Percentiles rank a stretch among this genome's conserved stretches.
Evolutionary conservation across 2,797 vertebrate genomes (phyloP).

Genomic region (Coendou prehensilis): DNA sequence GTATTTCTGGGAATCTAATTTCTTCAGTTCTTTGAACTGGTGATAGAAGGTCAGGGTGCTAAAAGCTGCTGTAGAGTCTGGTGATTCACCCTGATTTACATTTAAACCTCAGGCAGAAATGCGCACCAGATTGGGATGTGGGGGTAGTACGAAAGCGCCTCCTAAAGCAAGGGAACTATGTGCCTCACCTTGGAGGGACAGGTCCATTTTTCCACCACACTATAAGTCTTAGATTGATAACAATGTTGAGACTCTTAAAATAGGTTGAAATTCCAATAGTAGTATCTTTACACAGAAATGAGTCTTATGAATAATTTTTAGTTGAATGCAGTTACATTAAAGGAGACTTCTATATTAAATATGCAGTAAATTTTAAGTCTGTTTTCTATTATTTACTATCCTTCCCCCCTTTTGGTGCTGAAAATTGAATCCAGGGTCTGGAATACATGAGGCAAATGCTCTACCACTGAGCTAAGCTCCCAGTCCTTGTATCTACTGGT

Average conservation of each 20-base stretch:
- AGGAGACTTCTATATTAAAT: slow-evolving; percentile 10
- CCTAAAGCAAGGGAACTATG: slow-evolving; percentile 14
- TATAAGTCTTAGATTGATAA: neutral
- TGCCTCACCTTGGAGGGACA: neutral
- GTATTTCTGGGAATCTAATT: neutral
- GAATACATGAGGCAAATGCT: neutral
- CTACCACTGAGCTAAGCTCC: neutral
- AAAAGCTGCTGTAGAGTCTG: neutral
- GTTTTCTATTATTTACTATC: neutral
- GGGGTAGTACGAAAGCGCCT: neutral
- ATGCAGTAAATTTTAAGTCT: slow-evolving; percentile 58
- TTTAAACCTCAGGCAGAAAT: neutral
- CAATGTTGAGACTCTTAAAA: slow-evolving; percentile 36
- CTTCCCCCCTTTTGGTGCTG: neutral
- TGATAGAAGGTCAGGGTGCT: neutral
- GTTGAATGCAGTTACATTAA: slow-evolving; percentile 49
- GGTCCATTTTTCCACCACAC: neutral
- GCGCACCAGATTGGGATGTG: neutral
- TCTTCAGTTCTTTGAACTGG: slow-evolving; percentile 53
- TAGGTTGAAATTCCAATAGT: slow-evolving; percentile 17
- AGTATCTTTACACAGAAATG: slow-evolving; percentile 52
- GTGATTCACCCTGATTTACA: slow-evolving; percentile 8
- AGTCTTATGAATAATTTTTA: neutral
- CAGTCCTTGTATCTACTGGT: neutral
- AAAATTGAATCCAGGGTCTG: neutral